phyloP scores from a whole-genome alignment of 2,113 vertebrate genomes.

The Brachypteracias leptosomus region DNA sequence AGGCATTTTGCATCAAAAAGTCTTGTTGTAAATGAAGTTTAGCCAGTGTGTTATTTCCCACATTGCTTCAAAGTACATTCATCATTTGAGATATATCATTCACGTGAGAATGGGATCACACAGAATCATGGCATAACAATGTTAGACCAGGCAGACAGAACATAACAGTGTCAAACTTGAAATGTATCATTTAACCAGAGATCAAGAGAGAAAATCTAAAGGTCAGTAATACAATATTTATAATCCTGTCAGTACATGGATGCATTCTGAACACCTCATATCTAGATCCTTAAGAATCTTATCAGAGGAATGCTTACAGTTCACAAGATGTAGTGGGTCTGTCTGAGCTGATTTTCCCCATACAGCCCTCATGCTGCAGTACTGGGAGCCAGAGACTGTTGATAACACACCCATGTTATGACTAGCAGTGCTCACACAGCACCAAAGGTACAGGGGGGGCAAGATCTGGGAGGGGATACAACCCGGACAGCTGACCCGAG shows the following conservation, averaged over 20 bases:
- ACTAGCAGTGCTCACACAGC: too few species aligned
- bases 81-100: background rate
- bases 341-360: too few species aligned
- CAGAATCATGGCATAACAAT: background rate
- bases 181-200: conserved; percentile 1
- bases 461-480: too few species aligned
- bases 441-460: too few species aligned
- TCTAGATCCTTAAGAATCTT: background rate
- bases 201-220: conserved; percentile 28
- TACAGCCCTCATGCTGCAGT: too few species aligned
- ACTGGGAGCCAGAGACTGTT: too few species aligned
- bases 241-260: background rate
- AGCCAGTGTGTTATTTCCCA: background rate
- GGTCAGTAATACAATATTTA: conserved; percentile 22
- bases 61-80: background rate
- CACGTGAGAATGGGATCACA: background rate
- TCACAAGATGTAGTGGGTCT: too few species aligned
- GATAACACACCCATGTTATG: too few species aligned
- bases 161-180: background rate
- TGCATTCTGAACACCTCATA: background rate
- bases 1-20: background rate
- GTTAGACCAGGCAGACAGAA: background rate
- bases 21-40: background rate
- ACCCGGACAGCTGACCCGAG: too few species aligned
- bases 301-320: background rate